Evolutionary conservation across 1,140 invertebrate species (phyloP), one percentile per base, ranked within the genome.

Genomic region (Halictus rubicundus): DNA sequence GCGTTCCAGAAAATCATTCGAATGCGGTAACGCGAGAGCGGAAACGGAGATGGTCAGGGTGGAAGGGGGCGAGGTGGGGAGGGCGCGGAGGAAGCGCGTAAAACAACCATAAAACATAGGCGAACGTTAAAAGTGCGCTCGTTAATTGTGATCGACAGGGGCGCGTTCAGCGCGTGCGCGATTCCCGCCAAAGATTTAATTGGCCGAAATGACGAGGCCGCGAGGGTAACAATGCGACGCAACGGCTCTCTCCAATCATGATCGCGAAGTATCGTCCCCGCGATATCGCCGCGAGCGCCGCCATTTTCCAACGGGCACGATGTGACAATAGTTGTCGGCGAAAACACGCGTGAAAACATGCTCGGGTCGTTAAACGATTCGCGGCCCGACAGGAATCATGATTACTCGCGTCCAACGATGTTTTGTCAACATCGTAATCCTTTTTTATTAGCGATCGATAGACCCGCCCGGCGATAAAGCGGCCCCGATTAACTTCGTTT

Each of bases 141-240:
- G 76, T 78, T 78, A 78, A 78, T 78, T 69, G 76, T 64, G 76
- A 78, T 78, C 63, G 76, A 72, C 78, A 60, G 59, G 70, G 23
- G 60, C 27, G 52, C 27, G n/a, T n/a, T 12, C 10, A 16, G 63
- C 25, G 57, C 27, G 21, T 52, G 54, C 54, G 21, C 54, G n/a
- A 0, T 57, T 9, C 54, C 21, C 19, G 61, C 61, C 27, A 46
- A n/a, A 39, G 68, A 23, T 69, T 69, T 80, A 77, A 83, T 77
- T 64, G 60, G 60, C 60, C 59, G 68, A 83, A 80, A 81, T 68
- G 78, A 80, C 49, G 42, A 27, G 68, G 39, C 27, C 27, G 2
- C 16, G 39, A 32, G 32, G 32, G 32, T 4, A 27, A 46, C 63
- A 37, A 54, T 37, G 25, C 68, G 60, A n/a, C 7, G 60, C 23